Base-by-base conservation (phyloP, 1,140 invertebrate genomes). In the Hyles euphorbiae region DNA sequence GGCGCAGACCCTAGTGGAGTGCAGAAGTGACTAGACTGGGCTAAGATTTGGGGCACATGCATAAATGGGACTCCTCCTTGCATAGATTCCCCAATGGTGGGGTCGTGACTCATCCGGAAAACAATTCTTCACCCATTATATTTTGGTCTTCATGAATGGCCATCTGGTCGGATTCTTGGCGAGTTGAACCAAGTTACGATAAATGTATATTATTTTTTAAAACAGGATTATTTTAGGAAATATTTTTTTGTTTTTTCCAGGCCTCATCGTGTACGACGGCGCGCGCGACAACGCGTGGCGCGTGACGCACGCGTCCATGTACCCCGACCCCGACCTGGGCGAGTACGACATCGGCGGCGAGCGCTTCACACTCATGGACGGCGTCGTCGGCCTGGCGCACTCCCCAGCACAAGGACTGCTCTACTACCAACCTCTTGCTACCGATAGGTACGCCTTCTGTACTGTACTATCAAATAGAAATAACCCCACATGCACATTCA, bases 361-460 rank as follows among this genome's bases (percentile, higher is more conserved):
- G 57, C 75, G 70, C 2, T 96, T 96, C 74, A 94, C 94, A 6
- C 82, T 96, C 2, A 94, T 94, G 90, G 95, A 96, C 74, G 95
- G 95, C 3, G 87, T 96, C 32, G 93, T 96, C 0, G 95, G 95
- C 0, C 72, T 96, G n/a, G 90, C 93, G 0, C 92, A 95, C 62
- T 95, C 95, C 0, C 91, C 93, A 0, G 91, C 91, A 49, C 86
- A 91, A 22, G 91, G 91, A 1, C 86, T 91, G 1, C 64, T 96
- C 0, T 96, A 95, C 76, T 96, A 93, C 86, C 95, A 96, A 78
- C 95, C 95, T 0, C 82, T 96, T 58, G 95, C 95, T n/a, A 95
- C 94, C 4, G 93, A 96, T 82, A 91, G 94, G 91, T 92, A 62
- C 45, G 5, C 3, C 3, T 22, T 10, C 3, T 11, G n/a, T 12